Base-by-base conservation (phyloP, 2,113 vertebrate species). In the Oryzias celebensis region DNA sequence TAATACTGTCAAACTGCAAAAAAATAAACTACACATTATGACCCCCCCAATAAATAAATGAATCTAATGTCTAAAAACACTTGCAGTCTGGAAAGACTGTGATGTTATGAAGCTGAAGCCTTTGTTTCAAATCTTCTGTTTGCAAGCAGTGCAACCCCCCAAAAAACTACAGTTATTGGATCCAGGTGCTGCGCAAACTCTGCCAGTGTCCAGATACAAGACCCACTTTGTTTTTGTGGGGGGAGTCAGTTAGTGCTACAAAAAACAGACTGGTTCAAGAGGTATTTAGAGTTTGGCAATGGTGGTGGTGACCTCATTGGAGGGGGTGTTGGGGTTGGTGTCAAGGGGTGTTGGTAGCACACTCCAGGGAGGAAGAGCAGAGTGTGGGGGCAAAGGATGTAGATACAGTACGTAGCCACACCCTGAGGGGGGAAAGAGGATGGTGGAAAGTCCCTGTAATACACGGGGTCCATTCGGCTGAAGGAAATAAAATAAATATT, bases 401-500 rank as follows among this genome's bases (percentile, higher is more conserved):
- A 57, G 66, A 24, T 81, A 78, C 73, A 74, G 77, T 57, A 56
- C 62, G 65, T 77, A 55, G 68, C 45, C 22, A 53, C 62, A 71
- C 59, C 57, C 10, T 23, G 55, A 61, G 41, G 31, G 61, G 26
- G 45, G 60, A 62, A 62, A 72, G 64, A 68, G 63, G 62, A 73
- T 43, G 14, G 17, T 85, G 88, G 87, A 90, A 91, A 87, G 82
- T 90, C 86, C 86, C 84, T 65, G 67, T 62, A 82, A 90, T 77
- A 90, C 75, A 85, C 84, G 78, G 71, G 81, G 80, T 84, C 82
- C 69, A 81, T 86, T 83, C 47, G 71, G 47, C 65, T 62, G 65
- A 79, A 87, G 83, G 78, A 88, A 87, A 84, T 77, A 59, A 71
- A 83, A 84, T 59, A 83, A 80, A 80, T 80, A 78, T 81, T 83